phyloP scores from a whole-genome alignment of 2,113 vertebrate species.

The Sander vitreus region DNA sequence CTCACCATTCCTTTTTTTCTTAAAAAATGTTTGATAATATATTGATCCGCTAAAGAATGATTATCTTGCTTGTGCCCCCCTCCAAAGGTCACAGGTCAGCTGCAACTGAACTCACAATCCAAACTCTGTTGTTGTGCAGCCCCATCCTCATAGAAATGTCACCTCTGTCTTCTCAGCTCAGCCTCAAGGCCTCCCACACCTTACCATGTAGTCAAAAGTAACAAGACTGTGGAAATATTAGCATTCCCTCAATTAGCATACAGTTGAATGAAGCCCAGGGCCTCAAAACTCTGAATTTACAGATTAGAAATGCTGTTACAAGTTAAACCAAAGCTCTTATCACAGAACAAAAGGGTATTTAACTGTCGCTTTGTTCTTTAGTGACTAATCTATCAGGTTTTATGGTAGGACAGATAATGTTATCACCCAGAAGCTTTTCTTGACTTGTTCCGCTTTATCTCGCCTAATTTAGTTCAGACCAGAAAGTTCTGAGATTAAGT shows the following conservation, averaged over 20 bases:
- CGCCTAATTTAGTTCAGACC: slow-evolving; percentile 37
- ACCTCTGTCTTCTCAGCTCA: slow-evolving; percentile 12
- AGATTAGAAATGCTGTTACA: slow-evolving; percentile 65
- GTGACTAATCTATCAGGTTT: slow-evolving; percentile 79
- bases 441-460: slow-evolving; percentile 60
- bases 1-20: neutral
- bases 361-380: slow-evolving; percentile 75
- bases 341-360: slow-evolving; percentile 56
- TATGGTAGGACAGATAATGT: slow-evolving; percentile 75
- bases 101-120: neutral
- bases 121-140: slow-evolving; percentile 2
- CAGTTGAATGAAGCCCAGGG: slow-evolving; percentile 64
- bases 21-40: neutral
- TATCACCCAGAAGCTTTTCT: slow-evolving; percentile 72
- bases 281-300: slow-evolving; percentile 58
- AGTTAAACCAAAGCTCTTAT: slow-evolving; percentile 67
- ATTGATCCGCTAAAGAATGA: neutral
- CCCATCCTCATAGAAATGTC: slow-evolving; percentile 26
- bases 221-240: slow-evolving; percentile 39
- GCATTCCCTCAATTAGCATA: slow-evolving; percentile 69
- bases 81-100: slow-evolving; percentile 4
- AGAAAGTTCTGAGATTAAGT: slow-evolving; percentile 34
- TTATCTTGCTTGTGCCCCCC: neutral
- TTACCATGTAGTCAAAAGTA: slow-evolving; percentile 19
- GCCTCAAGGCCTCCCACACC: slow-evolving; percentile 1